Evolutionary conservation across 2,888 invertebrate genomes (phyloP).

Genomic region (Neria commutata): DNA sequence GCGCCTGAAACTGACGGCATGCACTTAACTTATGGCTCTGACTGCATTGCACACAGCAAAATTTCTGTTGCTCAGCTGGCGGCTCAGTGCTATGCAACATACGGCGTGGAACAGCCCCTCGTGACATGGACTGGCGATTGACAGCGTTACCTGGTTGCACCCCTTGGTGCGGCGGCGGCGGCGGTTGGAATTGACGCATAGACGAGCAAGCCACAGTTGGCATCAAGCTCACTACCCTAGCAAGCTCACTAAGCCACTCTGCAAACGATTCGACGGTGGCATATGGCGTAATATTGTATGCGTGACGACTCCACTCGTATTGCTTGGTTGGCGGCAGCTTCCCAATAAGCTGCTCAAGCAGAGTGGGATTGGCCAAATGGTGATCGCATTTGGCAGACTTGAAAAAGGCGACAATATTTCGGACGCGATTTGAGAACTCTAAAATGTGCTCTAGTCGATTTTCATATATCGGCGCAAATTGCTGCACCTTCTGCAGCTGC

Average conservation of each 20-base stretch:
- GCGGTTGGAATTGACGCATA: background rate
- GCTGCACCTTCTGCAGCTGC: slow-evolving; percentile 7
- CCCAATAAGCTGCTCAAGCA: background rate
- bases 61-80: background rate
- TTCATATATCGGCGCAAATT: slow-evolving; percentile 10
- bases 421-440: background rate
- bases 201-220: background rate
- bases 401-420: slow-evolving; percentile 9
- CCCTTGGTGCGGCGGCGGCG: slow-evolving; percentile 4
- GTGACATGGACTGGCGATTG: background rate
- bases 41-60: background rate
- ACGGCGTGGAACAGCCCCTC: background rate
- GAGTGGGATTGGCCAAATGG: background rate
- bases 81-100: background rate
- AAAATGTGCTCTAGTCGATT: slow-evolving; percentile 5
- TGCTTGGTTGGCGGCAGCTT: background rate
- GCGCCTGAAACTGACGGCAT: slow-evolving; percentile 11
- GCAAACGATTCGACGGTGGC: background rate
- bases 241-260: background rate
- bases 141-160: slow-evolving; percentile 8
- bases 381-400: background rate
- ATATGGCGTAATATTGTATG: background rate
- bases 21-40: background rate
- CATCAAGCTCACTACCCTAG: background rate
- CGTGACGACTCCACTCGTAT: slow-evolving; percentile 2